phyloP scores from a whole-genome alignment of 92 coral and sea anemone genomes.

The Parazoanthus swiftii region DNA sequence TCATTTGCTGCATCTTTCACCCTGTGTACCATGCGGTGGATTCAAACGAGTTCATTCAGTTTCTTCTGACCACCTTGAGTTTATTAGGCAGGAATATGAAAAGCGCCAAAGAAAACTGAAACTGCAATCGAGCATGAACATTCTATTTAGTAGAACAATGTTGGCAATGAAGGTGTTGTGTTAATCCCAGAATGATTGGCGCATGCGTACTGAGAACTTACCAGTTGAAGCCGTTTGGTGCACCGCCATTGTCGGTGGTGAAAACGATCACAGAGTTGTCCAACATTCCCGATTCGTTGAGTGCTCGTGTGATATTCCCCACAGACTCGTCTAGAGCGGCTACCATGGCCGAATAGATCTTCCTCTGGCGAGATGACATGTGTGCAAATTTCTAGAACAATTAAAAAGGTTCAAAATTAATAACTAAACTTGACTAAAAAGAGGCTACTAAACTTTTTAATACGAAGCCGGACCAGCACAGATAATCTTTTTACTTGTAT shows the following conservation, averaged over 20 bases:
- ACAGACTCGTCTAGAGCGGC: slow-evolving; percentile 87
- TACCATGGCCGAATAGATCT: slow-evolving; percentile 91
- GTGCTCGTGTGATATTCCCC: slow-evolving; percentile 81
- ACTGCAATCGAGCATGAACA: too few species aligned
- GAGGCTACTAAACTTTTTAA: background rate
- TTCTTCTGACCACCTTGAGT: too few species aligned
- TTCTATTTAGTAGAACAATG: too few species aligned
- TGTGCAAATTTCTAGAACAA: slow-evolving; percentile 65
- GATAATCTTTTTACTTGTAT: too few species aligned
- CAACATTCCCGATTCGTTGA: slow-evolving; percentile 73
- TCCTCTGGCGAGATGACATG: slow-evolving; percentile 63
- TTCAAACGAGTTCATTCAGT: too few species aligned
- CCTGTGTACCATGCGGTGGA: too few species aligned
- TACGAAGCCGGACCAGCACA: too few species aligned
- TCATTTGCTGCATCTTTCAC: too few species aligned
- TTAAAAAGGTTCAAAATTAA: background rate
- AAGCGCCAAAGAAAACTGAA: too few species aligned
- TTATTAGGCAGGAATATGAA: too few species aligned
- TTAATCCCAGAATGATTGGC: too few species aligned
- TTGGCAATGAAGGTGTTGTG: background rate
- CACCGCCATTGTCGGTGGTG: slow-evolving; percentile 97
- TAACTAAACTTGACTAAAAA: background rate
- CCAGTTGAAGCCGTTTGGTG: slow-evolving; percentile 98
- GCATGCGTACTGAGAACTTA: slow-evolving; percentile 20
- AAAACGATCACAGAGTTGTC: slow-evolving; percentile 92